These are phyloP conservation scores for Lanistes nyassanus DNA, from an alignment of 1,140 invertebrate genomes.

Conservation along the genomic window DNA sequence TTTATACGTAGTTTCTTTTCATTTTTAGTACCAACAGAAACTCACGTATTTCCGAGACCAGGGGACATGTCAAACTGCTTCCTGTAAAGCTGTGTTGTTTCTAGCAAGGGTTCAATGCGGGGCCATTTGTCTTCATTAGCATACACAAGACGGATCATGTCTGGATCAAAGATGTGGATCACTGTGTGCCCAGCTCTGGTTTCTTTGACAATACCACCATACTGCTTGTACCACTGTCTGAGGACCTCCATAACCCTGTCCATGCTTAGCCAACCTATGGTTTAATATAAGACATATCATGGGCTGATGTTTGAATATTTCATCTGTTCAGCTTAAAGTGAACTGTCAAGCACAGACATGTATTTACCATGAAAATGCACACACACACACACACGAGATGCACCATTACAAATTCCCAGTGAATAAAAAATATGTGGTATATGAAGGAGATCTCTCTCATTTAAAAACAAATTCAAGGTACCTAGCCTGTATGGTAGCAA, in stretches of 20 bases:
- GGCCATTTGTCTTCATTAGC: constrained; percentile 69
- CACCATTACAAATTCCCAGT: not conserved
- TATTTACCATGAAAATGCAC: not conserved
- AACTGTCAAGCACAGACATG: not conserved
- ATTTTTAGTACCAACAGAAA: not conserved
- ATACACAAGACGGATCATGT: constrained; percentile 66
- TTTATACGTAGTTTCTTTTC: not conserved
- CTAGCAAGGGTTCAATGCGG: constrained; percentile 68
- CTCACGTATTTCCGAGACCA: constrained; percentile 72
- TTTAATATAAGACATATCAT: not conserved
- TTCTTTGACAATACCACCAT: constrained; percentile 64
- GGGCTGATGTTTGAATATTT: not conserved
- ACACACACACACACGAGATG: not conserved
- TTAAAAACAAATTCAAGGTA: constrained; percentile 26
- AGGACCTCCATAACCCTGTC: constrained; percentile 33
- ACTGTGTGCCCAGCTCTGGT: constrained; percentile 53
- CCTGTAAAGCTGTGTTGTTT: constrained; percentile 69
- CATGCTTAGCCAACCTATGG: constrained; percentile 6
- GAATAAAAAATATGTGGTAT: too few relatives aligned
- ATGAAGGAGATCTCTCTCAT: too few relatives aligned
- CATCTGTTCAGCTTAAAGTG: not conserved
- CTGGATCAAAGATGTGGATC: constrained; percentile 69
- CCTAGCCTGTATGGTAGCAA: constrained; percentile 53
- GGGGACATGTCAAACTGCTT: constrained; percentile 67
- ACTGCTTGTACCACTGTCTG: constrained; percentile 52